Conservation (phyloP, 2,113 vertebrate species). For the Tyrannus savana region DNA sequence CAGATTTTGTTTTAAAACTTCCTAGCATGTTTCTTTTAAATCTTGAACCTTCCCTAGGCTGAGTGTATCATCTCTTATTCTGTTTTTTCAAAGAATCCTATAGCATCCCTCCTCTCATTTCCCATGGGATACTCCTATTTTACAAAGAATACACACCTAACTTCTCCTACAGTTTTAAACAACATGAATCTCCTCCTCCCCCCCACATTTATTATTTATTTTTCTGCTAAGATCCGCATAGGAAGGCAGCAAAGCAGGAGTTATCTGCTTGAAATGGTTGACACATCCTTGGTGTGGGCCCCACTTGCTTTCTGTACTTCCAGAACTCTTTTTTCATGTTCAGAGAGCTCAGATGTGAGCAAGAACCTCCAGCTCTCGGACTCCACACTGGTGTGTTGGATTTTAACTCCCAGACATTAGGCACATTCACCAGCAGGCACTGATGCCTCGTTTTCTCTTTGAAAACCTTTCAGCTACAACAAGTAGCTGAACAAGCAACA, state of each 20-base stretch:
- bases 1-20: background rate
- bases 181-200: background rate
- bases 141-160: background rate
- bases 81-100: background rate
- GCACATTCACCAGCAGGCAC: background rate
- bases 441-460: background rate
- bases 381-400: accelerated
- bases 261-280: background rate
- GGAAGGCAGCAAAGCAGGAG: constrained; percentile 36
- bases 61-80: background rate
- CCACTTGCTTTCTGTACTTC: background rate
- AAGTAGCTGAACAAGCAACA: too few species aligned
- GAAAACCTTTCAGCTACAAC: background rate
- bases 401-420: background rate
- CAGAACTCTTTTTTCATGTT: background rate
- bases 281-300: background rate
- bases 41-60: background rate
- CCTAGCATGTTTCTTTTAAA: background rate
- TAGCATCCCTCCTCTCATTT: background rate
- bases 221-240: constrained; percentile 13
- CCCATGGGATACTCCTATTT: background rate
- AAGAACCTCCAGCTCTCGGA: background rate
- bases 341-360: background rate
- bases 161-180: constrained; percentile 9
- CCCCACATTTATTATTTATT: background rate